phyloP scores from a whole-genome alignment of 2,888 invertebrate genomes.

The Alcis repandata region DNA sequence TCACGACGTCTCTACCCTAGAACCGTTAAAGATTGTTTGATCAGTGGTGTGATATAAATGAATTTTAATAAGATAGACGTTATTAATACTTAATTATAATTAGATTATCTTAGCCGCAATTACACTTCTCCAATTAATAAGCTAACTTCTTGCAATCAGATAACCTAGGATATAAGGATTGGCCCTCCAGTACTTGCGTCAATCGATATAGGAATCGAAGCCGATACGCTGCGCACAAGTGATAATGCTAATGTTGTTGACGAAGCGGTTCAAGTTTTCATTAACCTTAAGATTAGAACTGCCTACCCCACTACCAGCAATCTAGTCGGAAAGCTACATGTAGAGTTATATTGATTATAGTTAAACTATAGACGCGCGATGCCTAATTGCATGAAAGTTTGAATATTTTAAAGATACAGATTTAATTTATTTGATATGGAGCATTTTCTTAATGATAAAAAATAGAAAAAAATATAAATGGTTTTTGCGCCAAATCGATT shows the following conservation, averaged over 20 bases:
- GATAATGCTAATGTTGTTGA: slow-evolving; percentile 67
- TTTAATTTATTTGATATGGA: too few species aligned
- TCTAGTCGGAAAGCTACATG: slow-evolving; percentile 53
- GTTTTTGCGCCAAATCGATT: too few species aligned
- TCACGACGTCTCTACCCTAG: slow-evolving; percentile 52
- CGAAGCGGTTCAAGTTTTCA: slow-evolving; percentile 68
- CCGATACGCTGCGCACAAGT: slow-evolving; percentile 50
- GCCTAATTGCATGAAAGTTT: not conserved
- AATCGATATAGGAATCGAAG: slow-evolving; percentile 64
- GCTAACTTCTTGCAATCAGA: slow-evolving; percentile 60
- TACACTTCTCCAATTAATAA: slow-evolving; percentile 66
- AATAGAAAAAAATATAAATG: too few species aligned
- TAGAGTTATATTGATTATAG: not conserved
- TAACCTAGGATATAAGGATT: slow-evolving; percentile 71
- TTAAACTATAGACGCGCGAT: not conserved
- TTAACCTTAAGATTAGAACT: slow-evolving; percentile 66
- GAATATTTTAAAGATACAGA: too few species aligned
- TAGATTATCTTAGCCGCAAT: slow-evolving; percentile 41
- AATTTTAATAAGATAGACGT: slow-evolving; percentile 48
- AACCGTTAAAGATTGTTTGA: slow-evolving; percentile 54
- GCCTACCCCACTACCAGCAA: slow-evolving; percentile 39
- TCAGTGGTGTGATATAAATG: slow-evolving; percentile 44
- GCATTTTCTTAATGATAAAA: too few species aligned
- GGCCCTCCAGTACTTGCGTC: slow-evolving; percentile 73
- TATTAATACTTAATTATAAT: slow-evolving; percentile 43